Evolutionary conservation across 2,113 vertebrate species (phyloP).

Genomic region (Jacana jacana): DNA sequence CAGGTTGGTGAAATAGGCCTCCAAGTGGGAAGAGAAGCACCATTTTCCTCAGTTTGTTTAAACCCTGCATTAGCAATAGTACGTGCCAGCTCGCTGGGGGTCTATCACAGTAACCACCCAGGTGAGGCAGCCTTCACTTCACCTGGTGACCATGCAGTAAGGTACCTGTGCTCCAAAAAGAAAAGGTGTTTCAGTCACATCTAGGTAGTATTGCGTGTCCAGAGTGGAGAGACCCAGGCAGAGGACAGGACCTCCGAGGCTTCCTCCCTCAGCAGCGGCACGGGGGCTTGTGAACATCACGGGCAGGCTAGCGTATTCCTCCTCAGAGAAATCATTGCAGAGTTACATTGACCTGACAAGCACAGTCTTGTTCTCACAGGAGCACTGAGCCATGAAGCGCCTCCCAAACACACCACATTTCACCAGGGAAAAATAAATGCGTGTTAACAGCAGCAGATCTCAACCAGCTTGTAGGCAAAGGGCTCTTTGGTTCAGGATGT

Average conservation of each 20-base stretch:
- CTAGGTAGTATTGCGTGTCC: background rate
- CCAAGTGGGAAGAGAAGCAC: background rate
- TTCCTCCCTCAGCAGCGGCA: background rate
- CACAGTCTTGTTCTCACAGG: background rate
- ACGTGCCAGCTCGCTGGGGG: rapidly evolving
- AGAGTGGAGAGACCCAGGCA: background rate
- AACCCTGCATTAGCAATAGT: background rate
- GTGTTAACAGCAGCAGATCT: background rate
- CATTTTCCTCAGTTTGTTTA: background rate
- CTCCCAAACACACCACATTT: background rate
- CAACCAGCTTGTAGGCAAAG: background rate
- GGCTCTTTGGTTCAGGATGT: background rate
- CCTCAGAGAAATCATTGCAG: background rate
- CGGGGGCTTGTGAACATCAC: background rate
- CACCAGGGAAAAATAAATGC: background rate
- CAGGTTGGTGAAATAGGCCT: background rate
- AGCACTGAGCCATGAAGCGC: background rate
- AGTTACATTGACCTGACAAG: background rate
- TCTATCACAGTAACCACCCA: background rate
- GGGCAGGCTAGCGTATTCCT: rapidly evolving
- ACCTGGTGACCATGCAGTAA: background rate
- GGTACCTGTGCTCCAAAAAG: background rate
- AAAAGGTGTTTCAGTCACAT: background rate
- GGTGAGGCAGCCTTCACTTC: background rate
- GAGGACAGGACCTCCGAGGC: rapidly evolving